Evolutionary conservation across 2,888 invertebrate species (phyloP).

Genomic region (Palloptera scutellata): DNA sequence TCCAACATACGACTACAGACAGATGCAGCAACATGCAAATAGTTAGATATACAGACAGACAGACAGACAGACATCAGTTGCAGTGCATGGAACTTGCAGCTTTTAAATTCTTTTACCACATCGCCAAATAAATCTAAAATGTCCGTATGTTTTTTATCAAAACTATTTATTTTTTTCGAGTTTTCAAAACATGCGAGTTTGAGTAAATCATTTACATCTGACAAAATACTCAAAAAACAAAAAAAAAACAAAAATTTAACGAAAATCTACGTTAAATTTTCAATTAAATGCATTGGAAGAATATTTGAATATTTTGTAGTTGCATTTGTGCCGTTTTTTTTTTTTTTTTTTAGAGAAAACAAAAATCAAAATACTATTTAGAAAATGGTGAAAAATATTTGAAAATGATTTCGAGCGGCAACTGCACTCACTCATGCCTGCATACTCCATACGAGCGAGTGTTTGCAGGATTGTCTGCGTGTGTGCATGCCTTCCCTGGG

Average conservation of each 20-base stretch:
- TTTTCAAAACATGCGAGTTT: conserved; percentile 1
- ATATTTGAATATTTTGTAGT: conserved; percentile 7
- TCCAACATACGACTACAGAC: background rate
- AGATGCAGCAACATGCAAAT: no score
- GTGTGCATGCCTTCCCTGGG: conserved; percentile 27
- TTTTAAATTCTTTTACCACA: no score
- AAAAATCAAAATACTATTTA: background rate
- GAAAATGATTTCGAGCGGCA: conserved; percentile 44
- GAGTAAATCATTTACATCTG: conserved; percentile 31
- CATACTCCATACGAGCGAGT: background rate
- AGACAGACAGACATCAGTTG: conserved; percentile 11
- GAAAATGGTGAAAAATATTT: conserved; percentile 36
- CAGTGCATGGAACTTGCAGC: background rate
- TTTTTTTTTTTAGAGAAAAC: conserved; percentile 11
- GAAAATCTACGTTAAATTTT: conserved; percentile 30
- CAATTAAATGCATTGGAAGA: conserved; percentile 39
- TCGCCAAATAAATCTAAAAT: no score
- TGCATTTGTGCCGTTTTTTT: conserved; percentile 1
- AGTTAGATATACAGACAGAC: no score
- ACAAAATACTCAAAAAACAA: conserved; percentile 21
- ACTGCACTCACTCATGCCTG: conserved; percentile 29
- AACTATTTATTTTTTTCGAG: background rate
- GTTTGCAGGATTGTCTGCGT: conserved; percentile 28
- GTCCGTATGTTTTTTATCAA: no score
- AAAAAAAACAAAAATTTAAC: conserved; percentile 22